phyloP scores from a whole-genome alignment of 2,888 invertebrate species.

The Lepetodrilus schrolli region DNA sequence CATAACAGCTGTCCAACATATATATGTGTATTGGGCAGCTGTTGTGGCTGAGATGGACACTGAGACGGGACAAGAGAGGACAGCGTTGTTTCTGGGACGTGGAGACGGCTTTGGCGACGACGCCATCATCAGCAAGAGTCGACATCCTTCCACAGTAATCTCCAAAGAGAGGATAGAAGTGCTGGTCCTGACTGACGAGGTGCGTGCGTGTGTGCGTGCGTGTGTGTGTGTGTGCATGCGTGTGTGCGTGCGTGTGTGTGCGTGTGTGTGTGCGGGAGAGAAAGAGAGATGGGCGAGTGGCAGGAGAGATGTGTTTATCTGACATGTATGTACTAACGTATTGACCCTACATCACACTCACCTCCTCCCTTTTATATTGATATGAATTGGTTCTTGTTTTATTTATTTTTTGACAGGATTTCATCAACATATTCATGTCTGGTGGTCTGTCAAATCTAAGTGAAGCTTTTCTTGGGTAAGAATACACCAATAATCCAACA shows the following conservation, averaged over 20 bases:
- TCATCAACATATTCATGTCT: conserved; percentile 65
- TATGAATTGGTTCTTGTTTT: too few relatives aligned
- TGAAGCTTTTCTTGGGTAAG: conserved; percentile 63
- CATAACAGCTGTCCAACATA: too few relatives aligned
- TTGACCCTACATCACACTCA: too few relatives aligned
- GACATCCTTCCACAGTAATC: conserved; percentile 64
- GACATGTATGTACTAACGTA: too few relatives aligned
- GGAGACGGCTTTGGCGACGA: conserved; percentile 69
- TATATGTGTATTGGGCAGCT: conserved; percentile 41
- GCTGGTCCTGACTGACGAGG: conserved; percentile 58
- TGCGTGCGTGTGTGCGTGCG: conserved; percentile 36
- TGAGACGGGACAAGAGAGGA: conserved; percentile 48
- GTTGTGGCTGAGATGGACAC: conserved; percentile 58
- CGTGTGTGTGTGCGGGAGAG: too few relatives aligned
- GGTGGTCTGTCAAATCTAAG: conserved; percentile 60
- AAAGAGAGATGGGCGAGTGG: too few relatives aligned
- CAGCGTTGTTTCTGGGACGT: conserved; percentile 56
- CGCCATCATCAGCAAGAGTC: conserved; percentile 59
- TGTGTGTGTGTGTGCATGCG: too few relatives aligned
- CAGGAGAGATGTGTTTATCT: too few relatives aligned
- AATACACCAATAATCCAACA: too few relatives aligned
- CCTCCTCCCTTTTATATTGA: too few relatives aligned
- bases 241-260: too few relatives aligned
- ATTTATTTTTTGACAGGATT: conserved; percentile 56
- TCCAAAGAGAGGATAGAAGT: conserved; percentile 65